Evolutionary conservation across 2,113 vertebrate species (phyloP), one percentile per base, ranked within the genome.

Genomic region (Cephalopholis sonnerati): DNA sequence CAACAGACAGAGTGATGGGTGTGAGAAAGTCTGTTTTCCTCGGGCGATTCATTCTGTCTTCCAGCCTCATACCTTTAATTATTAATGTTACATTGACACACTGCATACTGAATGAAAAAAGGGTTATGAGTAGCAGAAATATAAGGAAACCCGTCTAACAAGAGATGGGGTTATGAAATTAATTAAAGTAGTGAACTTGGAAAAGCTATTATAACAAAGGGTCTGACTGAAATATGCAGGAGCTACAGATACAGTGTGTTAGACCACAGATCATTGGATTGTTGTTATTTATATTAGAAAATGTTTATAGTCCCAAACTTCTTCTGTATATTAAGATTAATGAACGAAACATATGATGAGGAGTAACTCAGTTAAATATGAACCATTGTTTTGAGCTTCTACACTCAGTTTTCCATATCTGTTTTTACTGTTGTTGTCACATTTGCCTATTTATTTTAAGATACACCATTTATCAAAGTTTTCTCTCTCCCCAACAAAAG

Each of bases 21-120:
- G 73, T 61, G 69, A 78, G 54, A 59, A 44, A 44, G 81, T 64
- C 54, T 84, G 81, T 80, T 89, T 84, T 90, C 84, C 85, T 88
- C 74, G 20, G n/a, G 88, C 87, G 0, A 62, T 77, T 81, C 41
- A 48, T 68, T 88, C 83, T 29, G 75, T 84, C 81, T 91, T 75
- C 64, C 75, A 68, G 89, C 87, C 89, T 90, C 84, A 74, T 13
- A 71, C 68, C 72, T 87, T 93, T 66, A 90, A 92, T 90, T 83
- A 92, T 92, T 89, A 79, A 93, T 89, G 84, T 85, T 83, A 87
- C 88, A 86, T 65, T 87, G 85, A 89, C 88, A 88, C 75, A 53
- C 71, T 64, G 87, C 82, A 87, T 79, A 77, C 84, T 24, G 71
- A 91, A 81, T 81, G 74, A 85, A 81, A 77, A 61, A 79, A 68